phyloP scores from a whole-genome alignment of 2,797 vertebrate species.

The Brachymystax lenok region DNA sequence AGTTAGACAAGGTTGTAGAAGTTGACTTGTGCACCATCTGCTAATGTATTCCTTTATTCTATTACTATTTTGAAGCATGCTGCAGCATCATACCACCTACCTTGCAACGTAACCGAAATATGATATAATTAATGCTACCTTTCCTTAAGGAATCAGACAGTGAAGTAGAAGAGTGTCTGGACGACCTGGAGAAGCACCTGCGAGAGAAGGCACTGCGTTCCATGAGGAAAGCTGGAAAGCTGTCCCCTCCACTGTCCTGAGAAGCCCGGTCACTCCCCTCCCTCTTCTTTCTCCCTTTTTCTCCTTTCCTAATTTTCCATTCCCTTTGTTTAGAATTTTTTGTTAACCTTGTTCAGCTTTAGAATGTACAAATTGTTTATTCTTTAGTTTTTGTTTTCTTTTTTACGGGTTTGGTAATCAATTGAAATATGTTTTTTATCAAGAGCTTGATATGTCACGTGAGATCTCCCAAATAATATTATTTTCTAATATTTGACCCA shows the following conservation, averaged over 20 bases:
- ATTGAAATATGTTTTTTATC: conserved; percentile 59
- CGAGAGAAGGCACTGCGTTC: conserved; percentile 95
- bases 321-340: conserved; percentile 72
- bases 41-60: background rate
- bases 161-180: conserved; percentile 92
- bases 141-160: conserved; percentile 91
- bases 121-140: conserved; percentile 54
- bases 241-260: conserved; percentile 93
- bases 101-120: conserved; percentile 16
- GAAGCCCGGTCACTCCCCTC: conserved; percentile 58
- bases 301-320: conserved; percentile 67
- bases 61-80: background rate
- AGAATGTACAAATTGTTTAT: conserved; percentile 96
- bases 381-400: conserved; percentile 69
- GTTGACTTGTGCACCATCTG: background rate
- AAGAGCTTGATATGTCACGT: conserved; percentile 36
- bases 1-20: background rate
- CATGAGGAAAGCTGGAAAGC: conserved; percentile 92
- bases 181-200: conserved; percentile 96
- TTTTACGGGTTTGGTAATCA: conserved; percentile 70
- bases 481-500: conserved; percentile 11
- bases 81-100: background rate
- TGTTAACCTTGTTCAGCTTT: conserved; percentile 91
- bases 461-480: too few species aligned
- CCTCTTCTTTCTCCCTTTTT: conserved; percentile 25